Conservation (phyloP, 2,113 vertebrate genomes). For the Mandrillus leucophaeus region DNA sequence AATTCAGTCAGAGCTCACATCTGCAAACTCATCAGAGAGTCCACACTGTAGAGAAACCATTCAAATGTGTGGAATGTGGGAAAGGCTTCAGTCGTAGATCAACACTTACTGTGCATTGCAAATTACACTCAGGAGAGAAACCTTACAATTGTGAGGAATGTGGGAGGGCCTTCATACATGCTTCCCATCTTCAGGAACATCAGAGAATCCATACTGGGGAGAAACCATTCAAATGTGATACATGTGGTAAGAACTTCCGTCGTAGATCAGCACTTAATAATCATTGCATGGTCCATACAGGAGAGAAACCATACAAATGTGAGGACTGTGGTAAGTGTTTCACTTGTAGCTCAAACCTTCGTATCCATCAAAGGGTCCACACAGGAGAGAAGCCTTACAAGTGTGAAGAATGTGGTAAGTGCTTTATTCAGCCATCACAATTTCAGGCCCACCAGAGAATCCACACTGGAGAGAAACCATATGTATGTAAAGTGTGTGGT, state of each 20-base stretch:
- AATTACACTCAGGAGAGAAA: slow-evolving; percentile 55
- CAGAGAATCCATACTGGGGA: slow-evolving; percentile 77
- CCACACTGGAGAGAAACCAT: slow-evolving; percentile 34
- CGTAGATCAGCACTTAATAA: slow-evolving; percentile 88
- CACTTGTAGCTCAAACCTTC: not conserved
- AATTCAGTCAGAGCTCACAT: not conserved
- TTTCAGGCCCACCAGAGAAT: slow-evolving; percentile 26
- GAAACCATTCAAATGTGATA: slow-evolving; percentile 80
- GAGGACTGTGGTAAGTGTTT: not conserved
- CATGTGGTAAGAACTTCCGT: slow-evolving; percentile 87
- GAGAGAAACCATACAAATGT: not conserved
- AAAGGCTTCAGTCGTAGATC: slow-evolving; percentile 54
- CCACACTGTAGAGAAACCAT: slow-evolving; percentile 36
- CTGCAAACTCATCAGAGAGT: slow-evolving; percentile 31
- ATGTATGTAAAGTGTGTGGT: not conserved
- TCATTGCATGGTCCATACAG: slow-evolving; percentile 71
- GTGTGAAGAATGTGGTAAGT: slow-evolving; percentile 72
- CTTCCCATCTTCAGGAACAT: slow-evolving; percentile 84
- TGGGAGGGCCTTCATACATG: slow-evolving; percentile 26
- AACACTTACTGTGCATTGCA: slow-evolving; percentile 1
- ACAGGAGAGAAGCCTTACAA: not conserved
- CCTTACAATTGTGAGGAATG: slow-evolving; percentile 36
- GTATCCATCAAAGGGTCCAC: not conserved
- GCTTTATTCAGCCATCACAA: slow-evolving; percentile 81
- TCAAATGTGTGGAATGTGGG: slow-evolving; percentile 45